Evolutionary conservation across 2,797 vertebrate species (phyloP), one percentile per base, ranked within the genome.

Genomic region (Telmatherina bonti): DNA sequence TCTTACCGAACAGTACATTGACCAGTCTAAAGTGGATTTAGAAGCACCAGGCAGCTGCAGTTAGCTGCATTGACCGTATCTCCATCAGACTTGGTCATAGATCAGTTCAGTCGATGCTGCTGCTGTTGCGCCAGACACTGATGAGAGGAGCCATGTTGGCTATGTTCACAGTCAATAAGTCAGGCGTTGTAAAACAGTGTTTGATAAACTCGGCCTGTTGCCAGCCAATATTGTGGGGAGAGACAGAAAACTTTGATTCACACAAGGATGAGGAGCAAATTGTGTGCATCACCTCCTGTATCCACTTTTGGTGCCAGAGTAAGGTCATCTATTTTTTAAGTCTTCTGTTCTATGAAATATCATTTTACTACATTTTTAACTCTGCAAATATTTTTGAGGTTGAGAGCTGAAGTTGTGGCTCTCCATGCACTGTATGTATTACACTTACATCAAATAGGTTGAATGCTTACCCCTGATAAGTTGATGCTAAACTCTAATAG

Each of bases 81-180:
- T 81, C 74, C 81, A 62, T 88, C 87, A 82, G 74, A 81, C 71
- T 70, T 43, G 57, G 82, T 85, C 87, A 78, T 88, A 86, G 83
- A 91, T 90, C 89, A 72, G 78, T 47, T 65, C 75, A 78, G 86
- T 91, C 85, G 41, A 91, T 92, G 84, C 61, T 36, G 78, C 70
- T 41, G 78, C 70, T 41, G 60, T 72, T 56, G 60, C 65, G 69
- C 72, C 45, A 38, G 82, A 86, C 85, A 62, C 83, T 85, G 85
- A 91, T 87, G 87, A 88, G 85, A 81, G 66, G 68, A 85, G 68
- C 87, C 78, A 74, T 87, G 86, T 89, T 85, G 73, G 63, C 83
- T 72, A 52, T 85, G 83, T 81, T 86, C 65, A 20, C 70, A 64
- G 86, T 93, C 91, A 88, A 88, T 93, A 89, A 87, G 78, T 90